phyloP scores from a whole-genome alignment of 2,888 invertebrate genomes.

The Drosophila colorata region DNA sequence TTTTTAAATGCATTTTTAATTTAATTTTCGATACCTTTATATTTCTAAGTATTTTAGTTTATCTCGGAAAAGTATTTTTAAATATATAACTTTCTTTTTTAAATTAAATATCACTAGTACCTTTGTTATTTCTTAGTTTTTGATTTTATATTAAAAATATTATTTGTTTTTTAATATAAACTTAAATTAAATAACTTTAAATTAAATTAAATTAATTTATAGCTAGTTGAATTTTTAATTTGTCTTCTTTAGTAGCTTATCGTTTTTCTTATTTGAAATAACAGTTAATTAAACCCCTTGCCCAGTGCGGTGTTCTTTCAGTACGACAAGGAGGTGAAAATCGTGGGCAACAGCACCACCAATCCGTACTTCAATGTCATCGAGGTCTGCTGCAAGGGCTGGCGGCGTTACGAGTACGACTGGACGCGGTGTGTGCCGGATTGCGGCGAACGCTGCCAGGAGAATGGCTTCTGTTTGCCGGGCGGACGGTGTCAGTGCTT shows the following conservation, averaged over 20 bases:
- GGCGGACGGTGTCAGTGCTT: slow-evolving; percentile 83
- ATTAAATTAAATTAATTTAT: too few relatives aligned
- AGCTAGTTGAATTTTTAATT: neutral
- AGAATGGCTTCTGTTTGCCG: slow-evolving; percentile 86
- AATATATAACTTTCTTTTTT: too few relatives aligned
- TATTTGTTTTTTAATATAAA: neutral
- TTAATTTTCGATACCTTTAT: too few relatives aligned
- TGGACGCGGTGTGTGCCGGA: slow-evolving; percentile 86
- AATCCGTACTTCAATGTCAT: slow-evolving; percentile 86
- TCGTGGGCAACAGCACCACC: slow-evolving; percentile 85
- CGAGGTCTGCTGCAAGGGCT: slow-evolving; percentile 90
- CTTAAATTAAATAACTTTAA: too few relatives aligned
- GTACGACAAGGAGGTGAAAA: slow-evolving; percentile 79
- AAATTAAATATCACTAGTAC: too few relatives aligned
- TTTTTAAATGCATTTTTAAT: too few relatives aligned
- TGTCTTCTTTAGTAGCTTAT: too few relatives aligned
- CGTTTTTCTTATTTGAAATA: too few relatives aligned
- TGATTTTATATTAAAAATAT: neutral
- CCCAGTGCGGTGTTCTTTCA: slow-evolving; percentile 83
- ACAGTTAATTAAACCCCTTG: neutral
- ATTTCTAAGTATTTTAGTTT: too few relatives aligned
- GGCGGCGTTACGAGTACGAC: slow-evolving; percentile 88
- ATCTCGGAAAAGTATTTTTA: too few relatives aligned
- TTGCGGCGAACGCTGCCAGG: slow-evolving; percentile 82
- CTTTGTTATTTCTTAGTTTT: too few relatives aligned